Conservation (phyloP, 2,113 vertebrate genomes). For the Corythoichthys intestinalis region DNA sequence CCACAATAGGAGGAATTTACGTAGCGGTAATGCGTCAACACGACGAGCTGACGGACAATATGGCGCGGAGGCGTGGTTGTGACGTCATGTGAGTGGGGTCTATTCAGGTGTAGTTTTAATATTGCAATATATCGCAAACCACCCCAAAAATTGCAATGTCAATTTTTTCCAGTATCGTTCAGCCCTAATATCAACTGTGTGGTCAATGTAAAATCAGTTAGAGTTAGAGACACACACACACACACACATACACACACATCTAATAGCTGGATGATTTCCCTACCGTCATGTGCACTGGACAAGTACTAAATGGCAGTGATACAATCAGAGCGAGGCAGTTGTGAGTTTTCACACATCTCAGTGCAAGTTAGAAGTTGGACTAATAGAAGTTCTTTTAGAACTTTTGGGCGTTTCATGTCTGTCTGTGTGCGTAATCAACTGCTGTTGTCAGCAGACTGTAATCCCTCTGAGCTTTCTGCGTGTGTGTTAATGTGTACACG, state of each 20-base stretch:
- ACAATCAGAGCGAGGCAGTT: constrained; percentile 9
- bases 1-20: too few species aligned
- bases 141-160: too few species aligned
- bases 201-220: too few species aligned
- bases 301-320: neutral
- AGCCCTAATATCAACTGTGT: too few species aligned
- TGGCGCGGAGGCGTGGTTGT: too few species aligned
- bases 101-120: too few species aligned
- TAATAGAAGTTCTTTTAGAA: constrained; percentile 60
- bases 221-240: too few species aligned
- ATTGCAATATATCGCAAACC: too few species aligned
- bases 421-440: constrained; percentile 78
- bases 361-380: constrained; percentile 51
- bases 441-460: constrained; percentile 95
- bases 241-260: neutral
- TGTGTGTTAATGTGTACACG: constrained; percentile 40
- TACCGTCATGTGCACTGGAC: neutral
- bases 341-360: constrained; percentile 23
- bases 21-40: too few species aligned
- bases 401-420: constrained; percentile 62
- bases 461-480: constrained; percentile 88
- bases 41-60: too few species aligned
- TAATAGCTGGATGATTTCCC: neutral
- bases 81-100: too few species aligned
- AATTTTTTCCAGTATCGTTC: too few species aligned